Evolutionary conservation across 2,888 invertebrate species (phyloP).

Genomic region (Acheta domesticus): DNA sequence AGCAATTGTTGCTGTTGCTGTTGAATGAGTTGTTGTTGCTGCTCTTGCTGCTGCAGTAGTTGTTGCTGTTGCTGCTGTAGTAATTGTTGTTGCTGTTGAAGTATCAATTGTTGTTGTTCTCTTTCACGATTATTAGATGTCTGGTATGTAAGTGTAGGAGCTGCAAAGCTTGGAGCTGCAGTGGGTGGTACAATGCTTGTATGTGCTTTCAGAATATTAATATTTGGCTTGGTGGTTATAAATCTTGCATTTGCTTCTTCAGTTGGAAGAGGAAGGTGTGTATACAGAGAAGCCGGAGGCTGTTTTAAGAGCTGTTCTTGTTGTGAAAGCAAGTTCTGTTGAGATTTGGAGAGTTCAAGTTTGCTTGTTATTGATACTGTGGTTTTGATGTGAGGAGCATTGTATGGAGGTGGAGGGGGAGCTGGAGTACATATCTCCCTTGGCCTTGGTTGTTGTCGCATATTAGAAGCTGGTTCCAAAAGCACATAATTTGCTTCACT

Average conservation of each 20-base stretch:
- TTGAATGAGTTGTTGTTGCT: neutral
- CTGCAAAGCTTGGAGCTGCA: constrained; percentile 58
- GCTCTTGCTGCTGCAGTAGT: constrained; percentile 32
- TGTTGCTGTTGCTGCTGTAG: constrained; percentile 28
- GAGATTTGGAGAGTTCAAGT: constrained; percentile 22
- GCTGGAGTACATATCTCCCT: constrained; percentile 21
- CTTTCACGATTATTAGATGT: constrained; percentile 12
- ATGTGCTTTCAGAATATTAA: constrained; percentile 72
- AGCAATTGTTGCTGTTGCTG: constrained; percentile 2
- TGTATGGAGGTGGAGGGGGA: neutral
- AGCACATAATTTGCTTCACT: constrained; percentile 50
- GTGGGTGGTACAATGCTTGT: constrained; percentile 64
- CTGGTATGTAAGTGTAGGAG: constrained; percentile 45
- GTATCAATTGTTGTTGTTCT: neutral
- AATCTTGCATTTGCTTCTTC: constrained; percentile 74
- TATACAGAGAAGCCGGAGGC: constrained; percentile 54
- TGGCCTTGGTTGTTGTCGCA: neutral
- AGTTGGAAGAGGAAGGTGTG: constrained; percentile 41
- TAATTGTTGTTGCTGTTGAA: constrained; percentile 7
- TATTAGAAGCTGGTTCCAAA: constrained; percentile 47
- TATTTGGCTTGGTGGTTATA: constrained; percentile 72
- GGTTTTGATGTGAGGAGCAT: constrained; percentile 18
- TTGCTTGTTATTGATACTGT: neutral
- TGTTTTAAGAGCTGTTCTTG: constrained; percentile 60
- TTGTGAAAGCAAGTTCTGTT: constrained; percentile 45